Base-by-base conservation (phyloP, 2,888 invertebrate genomes). In the Hydrotaea diabolus region DNA sequence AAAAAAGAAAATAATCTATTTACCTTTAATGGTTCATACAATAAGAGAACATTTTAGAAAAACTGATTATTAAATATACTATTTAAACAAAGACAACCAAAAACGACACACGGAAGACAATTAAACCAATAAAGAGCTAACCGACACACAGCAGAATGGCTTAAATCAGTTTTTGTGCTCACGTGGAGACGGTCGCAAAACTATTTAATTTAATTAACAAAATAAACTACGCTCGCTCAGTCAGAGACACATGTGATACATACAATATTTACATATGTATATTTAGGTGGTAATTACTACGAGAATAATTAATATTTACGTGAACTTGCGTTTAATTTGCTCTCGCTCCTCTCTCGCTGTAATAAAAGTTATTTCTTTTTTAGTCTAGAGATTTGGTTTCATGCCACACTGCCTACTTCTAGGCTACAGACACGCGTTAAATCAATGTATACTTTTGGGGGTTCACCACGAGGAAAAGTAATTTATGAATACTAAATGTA, bases 361-460 rank as follows among this genome's bases (percentile, higher is more conserved):
- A 39, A 39, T 39, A n/a, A 49, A 49, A 59, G 31, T 31, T 31
- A 31, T 31, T 31, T 31, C 31, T 31, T 31, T 31, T 31, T 31
- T 31, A 31, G 31, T 31, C 31, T 31, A 7, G 26, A 23, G 2
- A 13, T 26, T 59, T 59, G 3, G n/a, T 19, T 57, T 57, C 21
- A 23, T 21, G 21, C 21, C 17, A 17, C 39, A 39, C 5, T 31
- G 80, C 80, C 77, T 83, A 80, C 59, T 74, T 80, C 36, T 46
- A 75, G 83, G 83, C 71, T 77, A 57, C 53, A 19, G 64, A 64
- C 62, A 21, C 43, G 43, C 17, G 73, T 69, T 55, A 84, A 84
- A 80, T 64, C 84, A 78, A 64, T 84, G 84, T 72, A 78, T 84
- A 84, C 17, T 81, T 81, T 31, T 46, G 64, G 55, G 77, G 64